Evolutionary conservation across 2,888 invertebrate species (phyloP), one percentile per base, ranked within the genome.

Genomic region (Venusia cambrica): DNA sequence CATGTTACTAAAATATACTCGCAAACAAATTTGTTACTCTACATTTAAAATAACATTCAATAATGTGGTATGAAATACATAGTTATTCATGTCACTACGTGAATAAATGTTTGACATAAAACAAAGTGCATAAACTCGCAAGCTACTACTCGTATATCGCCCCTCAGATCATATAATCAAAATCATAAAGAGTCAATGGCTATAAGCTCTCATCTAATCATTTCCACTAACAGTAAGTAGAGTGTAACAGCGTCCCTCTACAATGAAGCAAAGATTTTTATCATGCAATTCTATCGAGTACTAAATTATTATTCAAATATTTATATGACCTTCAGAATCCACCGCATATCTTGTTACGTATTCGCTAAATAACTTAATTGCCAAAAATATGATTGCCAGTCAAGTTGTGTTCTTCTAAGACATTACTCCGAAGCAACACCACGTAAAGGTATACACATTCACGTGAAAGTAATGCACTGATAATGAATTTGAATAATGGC

Each of bases 311-410:
- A 34, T 39, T 21, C 20, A 13, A 29, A 27, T 16, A 4, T 33
- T 25, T 24, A 37, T 39, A 47, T 30, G 37, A 47, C 42, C 42
- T 49, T 35, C 20, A 8, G 2, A 35, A 12, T 35, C 34, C 38
- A 20, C 24, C 19, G 7, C 27, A 30, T 19, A 15, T 31, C 35
- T 35, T 36, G 31, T 40, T 35, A 35, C 40, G 31, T 26, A 8
- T 31, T 35, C 35, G 31, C 18, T 19, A 16, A 22, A 41, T 30
- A 36, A 26, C 20, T 19, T 35, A 17, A 31, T 21, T 17, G n/a
- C 7, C 4, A 15, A 11, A 11, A 21, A 13, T 12, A 8, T 11
- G n/a, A n/a, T 17, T 31, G 12, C 8, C 5, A 14, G 12, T 12
- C 16, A 5, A 6, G 1, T 13, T 4, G 13, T 6, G 10, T 9